phyloP scores from a whole-genome alignment of 1,140 invertebrate species.

The Saccostrea cuccullata region DNA sequence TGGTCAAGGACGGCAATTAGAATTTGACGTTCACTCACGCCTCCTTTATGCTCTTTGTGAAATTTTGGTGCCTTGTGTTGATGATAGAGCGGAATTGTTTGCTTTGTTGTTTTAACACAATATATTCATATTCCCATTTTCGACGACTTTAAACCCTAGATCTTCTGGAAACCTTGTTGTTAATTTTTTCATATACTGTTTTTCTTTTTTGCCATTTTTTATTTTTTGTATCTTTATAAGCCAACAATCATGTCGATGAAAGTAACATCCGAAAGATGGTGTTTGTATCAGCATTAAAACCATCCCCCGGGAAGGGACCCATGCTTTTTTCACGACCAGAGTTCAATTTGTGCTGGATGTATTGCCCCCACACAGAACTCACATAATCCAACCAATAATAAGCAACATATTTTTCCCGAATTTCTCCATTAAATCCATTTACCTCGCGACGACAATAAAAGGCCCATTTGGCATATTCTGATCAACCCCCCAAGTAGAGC shows the following conservation, averaged over 20 bases:
- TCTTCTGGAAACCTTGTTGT: not conserved
- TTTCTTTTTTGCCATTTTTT: not conserved
- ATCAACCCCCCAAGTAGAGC: constrained; percentile 46
- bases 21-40: constrained; percentile 29
- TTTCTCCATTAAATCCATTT: constrained; percentile 40
- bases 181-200: not conserved
- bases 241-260: too few relatives aligned
- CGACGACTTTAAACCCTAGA: not conserved
- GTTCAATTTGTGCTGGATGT: not conserved
- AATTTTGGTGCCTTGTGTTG: constrained; percentile 6
- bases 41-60: constrained; percentile 39
- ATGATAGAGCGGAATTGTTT: not conserved
- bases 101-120: not conserved
- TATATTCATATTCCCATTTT: constrained; percentile 44
- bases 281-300: too few relatives aligned
- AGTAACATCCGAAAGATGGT: too few relatives aligned
- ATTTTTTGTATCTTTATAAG: too few relatives aligned
- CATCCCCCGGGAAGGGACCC: too few relatives aligned
- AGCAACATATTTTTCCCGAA: not conserved
- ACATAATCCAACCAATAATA: constrained; percentile 19
- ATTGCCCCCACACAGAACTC: not conserved
- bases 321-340: too few relatives aligned
- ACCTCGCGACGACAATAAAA: constrained; percentile 48
- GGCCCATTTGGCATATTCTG: not conserved
- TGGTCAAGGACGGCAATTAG: not conserved